These are phyloP conservation scores for Hyles euphorbiae DNA, from an alignment of 1,140 invertebrate genomes.

Conservation along the genomic window DNA sequence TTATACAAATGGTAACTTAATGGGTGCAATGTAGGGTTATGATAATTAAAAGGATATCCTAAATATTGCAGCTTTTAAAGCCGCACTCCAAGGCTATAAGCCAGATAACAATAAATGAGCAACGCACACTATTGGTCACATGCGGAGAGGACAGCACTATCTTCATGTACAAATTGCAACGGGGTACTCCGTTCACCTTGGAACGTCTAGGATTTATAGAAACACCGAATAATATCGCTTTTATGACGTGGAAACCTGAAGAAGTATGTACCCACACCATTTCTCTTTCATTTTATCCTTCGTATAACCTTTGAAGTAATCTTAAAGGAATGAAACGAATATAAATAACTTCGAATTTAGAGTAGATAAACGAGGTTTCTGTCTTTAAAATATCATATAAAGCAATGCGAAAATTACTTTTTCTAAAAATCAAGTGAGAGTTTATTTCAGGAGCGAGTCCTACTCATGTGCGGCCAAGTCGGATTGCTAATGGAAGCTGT, in stretches of 20 bases:
- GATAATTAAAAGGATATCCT: not conserved
- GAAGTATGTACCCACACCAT: conserved; percentile 28
- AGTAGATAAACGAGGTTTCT: no score
- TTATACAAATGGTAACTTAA: no score
- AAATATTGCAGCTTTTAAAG: conserved; percentile 77
- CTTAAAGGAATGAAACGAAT: no score
- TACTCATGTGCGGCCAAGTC: conserved; percentile 56
- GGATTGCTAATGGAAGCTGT: conserved; percentile 60
- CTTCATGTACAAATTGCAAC: conserved; percentile 78
- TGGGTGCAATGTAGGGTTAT: no score
- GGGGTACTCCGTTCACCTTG: conserved; percentile 67
- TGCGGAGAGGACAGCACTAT: conserved; percentile 80
- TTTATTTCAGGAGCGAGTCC: conserved; percentile 40
- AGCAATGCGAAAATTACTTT: no score
- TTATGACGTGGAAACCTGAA: conserved; percentile 79
- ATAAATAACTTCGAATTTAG: no score
- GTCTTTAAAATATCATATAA: no score
- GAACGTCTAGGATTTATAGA: conserved; percentile 80
- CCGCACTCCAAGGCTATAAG: conserved; percentile 80
- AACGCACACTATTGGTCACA: conserved; percentile 77
- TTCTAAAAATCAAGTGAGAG: no score
- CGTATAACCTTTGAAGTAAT: no score
- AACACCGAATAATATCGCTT: conserved; percentile 77
- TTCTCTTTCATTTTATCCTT: no score
- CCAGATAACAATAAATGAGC: conserved; percentile 76